These are phyloP conservation scores for Casuarius casuarius DNA, from an alignment of 2,113 vertebrate species.

Conservation along the genomic window DNA sequence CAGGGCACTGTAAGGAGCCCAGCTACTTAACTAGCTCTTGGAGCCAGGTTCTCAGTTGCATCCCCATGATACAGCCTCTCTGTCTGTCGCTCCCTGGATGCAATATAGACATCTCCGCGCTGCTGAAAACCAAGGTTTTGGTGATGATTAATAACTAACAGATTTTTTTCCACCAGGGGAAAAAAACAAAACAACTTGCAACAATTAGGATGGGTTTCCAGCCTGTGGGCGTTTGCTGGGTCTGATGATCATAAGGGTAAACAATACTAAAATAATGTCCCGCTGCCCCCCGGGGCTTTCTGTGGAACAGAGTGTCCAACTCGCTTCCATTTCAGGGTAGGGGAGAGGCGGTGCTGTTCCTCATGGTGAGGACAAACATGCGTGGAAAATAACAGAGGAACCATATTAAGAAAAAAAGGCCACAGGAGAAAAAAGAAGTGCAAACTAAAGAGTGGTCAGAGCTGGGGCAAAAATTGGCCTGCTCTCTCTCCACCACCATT, in stretches of 20 bases:
- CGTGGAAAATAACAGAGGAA: background rate
- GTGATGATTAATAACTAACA: slow-evolving; percentile 77
- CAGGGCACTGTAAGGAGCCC: background rate
- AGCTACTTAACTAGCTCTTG: background rate
- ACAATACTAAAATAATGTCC: slow-evolving; percentile 78
- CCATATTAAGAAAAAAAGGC: background rate
- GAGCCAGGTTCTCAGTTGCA: background rate
- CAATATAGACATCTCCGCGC: slow-evolving; percentile 4
- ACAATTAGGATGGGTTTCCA: slow-evolving; percentile 73
- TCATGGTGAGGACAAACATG: background rate
- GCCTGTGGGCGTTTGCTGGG: slow-evolving; percentile 76
- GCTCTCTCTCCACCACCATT: background rate
- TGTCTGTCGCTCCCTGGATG: background rate
- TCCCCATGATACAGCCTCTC: background rate
- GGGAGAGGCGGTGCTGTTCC: slow-evolving; percentile 43
- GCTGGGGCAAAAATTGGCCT: rapidly evolving
- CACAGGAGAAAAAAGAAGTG: background rate
- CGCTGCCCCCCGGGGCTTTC: slow-evolving; percentile 23
- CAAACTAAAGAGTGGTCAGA: background rate
- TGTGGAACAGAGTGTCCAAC: background rate
- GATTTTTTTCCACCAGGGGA: slow-evolving; percentile 73
- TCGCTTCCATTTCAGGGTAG: slow-evolving; percentile 39
- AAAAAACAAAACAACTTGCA: slow-evolving; percentile 62
- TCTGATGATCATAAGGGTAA: slow-evolving; percentile 73
- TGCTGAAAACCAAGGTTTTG: slow-evolving; percentile 69